Evolutionary conservation across 37 sponge, comb jelly and placozoan genomes (phyloP).

Genomic region (Ianthella basta): DNA sequence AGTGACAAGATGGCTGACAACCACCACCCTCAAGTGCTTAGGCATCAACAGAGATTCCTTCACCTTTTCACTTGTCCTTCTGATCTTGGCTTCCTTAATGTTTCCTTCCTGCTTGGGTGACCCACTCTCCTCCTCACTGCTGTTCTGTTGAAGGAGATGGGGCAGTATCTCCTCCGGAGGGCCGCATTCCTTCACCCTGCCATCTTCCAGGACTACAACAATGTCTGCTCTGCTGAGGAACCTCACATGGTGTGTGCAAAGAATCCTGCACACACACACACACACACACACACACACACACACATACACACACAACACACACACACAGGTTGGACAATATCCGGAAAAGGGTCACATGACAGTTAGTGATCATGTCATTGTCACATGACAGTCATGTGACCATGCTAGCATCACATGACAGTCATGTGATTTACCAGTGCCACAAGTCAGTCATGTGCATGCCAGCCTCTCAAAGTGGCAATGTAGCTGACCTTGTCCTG

Average conservation of each 20-base stretch:
- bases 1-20: no score
- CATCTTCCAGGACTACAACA: conserved; percentile 80
- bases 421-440: no score
- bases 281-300: no score
- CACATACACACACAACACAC: no score
- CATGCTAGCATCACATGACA: neutral
- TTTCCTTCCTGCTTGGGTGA: neutral
- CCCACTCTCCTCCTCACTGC: neutral
- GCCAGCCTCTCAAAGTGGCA: no score
- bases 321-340: no score
- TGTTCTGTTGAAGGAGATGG: neutral
- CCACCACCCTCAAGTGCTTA: no score
- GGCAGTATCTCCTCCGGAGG: conserved; percentile 73
- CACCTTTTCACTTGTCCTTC: neutral
- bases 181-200: conserved; percentile 62
- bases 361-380: no score
- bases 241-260: conserved; percentile 62
- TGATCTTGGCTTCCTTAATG: conserved; percentile 1
- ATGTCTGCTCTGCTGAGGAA: conserved; percentile 80
- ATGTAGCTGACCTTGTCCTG: conserved; percentile 86
- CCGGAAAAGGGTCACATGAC: no score
- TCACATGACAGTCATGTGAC: conserved; percentile 1
- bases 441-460: no score
- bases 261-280: conserved; percentile 45
- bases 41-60: neutral